phyloP scores from a whole-genome alignment of 2,113 vertebrate genomes.

The Collichthys lucidus region DNA sequence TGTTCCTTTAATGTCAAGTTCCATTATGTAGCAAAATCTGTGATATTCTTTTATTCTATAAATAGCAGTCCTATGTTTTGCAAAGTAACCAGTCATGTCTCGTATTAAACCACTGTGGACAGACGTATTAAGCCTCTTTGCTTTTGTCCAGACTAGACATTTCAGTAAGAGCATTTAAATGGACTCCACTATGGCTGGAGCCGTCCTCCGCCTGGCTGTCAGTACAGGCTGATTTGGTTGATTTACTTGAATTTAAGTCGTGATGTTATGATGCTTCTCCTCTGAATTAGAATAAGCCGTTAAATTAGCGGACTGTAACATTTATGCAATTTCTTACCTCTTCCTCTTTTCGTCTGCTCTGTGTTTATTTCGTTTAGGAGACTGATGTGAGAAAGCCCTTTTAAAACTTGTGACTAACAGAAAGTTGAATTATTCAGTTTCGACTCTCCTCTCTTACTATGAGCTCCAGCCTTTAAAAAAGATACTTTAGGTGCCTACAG shows the following conservation, averaged over 20 bases:
- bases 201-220: slow-evolving; percentile 34
- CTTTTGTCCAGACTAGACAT: slow-evolving; percentile 57
- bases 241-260: slow-evolving; percentile 18
- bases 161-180: slow-evolving; percentile 74
- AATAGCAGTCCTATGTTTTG: not conserved
- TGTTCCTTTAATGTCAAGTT: not conserved
- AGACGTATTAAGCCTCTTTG: slow-evolving; percentile 77
- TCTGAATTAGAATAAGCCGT: slow-evolving; percentile 1
- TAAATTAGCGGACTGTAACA: not conserved
- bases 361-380: not conserved
- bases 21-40: not conserved
- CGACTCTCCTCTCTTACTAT: slow-evolving; percentile 21
- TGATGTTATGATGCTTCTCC: slow-evolving; percentile 22
- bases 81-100: not conserved
- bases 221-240: slow-evolving; percentile 12
- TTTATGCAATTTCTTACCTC: not conserved
- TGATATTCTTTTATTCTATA: not conserved
- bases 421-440: slow-evolving; percentile 55
- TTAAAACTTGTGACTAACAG: slow-evolving; percentile 42
- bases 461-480: slow-evolving; percentile 58
- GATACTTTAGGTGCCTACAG: slow-evolving; percentile 48
- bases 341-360: not conserved
- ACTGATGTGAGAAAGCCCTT: slow-evolving; percentile 16
- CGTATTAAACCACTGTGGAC: slow-evolving; percentile 37
- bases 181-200: slow-evolving; percentile 38